Base-by-base conservation (phyloP, 2,113 vertebrate species). In the Sprattus sprattus region DNA sequence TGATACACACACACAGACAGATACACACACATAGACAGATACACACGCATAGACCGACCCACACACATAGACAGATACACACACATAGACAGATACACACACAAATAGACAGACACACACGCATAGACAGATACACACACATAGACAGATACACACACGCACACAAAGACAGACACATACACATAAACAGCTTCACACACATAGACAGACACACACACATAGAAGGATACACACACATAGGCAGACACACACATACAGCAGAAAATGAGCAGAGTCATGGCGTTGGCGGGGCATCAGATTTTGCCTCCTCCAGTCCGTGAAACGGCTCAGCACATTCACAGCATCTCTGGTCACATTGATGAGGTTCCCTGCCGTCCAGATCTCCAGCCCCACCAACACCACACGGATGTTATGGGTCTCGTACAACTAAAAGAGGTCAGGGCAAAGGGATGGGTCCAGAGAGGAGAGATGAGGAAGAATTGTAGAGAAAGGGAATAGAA, bases 201-300 rank as follows among this genome's bases (percentile, higher is more conserved):
- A 11, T 9, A 25, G 9, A 82, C 81, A 82, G 47, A 49, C 47
- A 49, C 9, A 9, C 47, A 49, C 47, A 9, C 47, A 11, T 11
- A 11, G 9, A 49, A 9, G 22, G 54, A 22, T 20, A 57, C 52
- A 18, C 20, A 60, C 18, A 57, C 54, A 57, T 39, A 39, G 39
- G 2, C 39, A 39, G 18, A 57, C 18, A 57, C 18, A 60, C 6
- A 60, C 54, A 22, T 82, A 99, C 98, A 99, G 91, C 80, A 99
- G 94, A 22, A 99, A 91, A 86, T 99, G 98, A 28, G 97, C 98
- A 0, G 96, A 98, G 95, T 99, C 98, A 0, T 99, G 98, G 5
- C 97, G 93, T 5, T 93, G 94, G 0, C 97, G 96, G 0, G 91
- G 44, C 0, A 97, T 92, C 0, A 99, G 96, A 3, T 96, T 94